Percentiles rank a stretch among this genome's conserved stretches.
phyloP scores from a whole-genome alignment of 2,888 invertebrate genomes.

The Drosophila merina region DNA sequence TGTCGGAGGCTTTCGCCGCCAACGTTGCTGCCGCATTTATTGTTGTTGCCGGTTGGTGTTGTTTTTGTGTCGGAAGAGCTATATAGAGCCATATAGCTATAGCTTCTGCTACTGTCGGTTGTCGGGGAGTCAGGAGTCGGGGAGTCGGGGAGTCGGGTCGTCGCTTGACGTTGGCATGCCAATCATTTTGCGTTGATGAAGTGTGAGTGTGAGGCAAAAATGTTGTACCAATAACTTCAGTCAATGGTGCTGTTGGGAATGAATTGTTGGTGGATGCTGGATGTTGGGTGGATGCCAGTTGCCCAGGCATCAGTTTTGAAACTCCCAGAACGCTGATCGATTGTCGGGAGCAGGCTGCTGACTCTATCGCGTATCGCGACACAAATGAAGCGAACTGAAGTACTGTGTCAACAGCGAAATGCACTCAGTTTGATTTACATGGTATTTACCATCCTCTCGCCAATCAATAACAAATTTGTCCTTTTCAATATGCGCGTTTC shows the following conservation, averaged over 20 bases:
- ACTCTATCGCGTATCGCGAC: slow-evolving; percentile 36
- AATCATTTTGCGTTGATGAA: slow-evolving; percentile 80
- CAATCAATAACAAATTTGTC: slow-evolving; percentile 15
- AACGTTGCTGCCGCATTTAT: slow-evolving; percentile 59
- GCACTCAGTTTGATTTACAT: slow-evolving; percentile 34
- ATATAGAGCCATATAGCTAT: slow-evolving; percentile 8
- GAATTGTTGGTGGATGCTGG: background rate
- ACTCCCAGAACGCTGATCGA: slow-evolving; percentile 52
- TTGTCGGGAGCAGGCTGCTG: slow-evolving; percentile 37
- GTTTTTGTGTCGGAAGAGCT: slow-evolving; percentile 1
- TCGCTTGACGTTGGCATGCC: slow-evolving; percentile 64
- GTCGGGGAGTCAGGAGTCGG: slow-evolving; percentile 25
- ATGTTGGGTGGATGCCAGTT: slow-evolving; percentile 10
- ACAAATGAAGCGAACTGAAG: slow-evolving; percentile 41
- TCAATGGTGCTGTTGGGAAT: slow-evolving; percentile 10
- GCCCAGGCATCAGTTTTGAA: slow-evolving; percentile 24
- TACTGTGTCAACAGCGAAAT: slow-evolving; percentile 38
- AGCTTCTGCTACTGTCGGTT: slow-evolving; percentile 20
- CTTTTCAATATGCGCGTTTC: background rate
- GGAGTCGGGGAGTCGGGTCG: slow-evolving; percentile 17
- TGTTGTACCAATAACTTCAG: slow-evolving; percentile 68
- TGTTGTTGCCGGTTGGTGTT: slow-evolving; percentile 11
- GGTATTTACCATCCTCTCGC: slow-evolving; percentile 9
- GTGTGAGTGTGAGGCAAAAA: slow-evolving; percentile 80
- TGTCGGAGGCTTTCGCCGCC: slow-evolving; percentile 73